Base-by-base conservation (phyloP, 2,797 vertebrate genomes). In the Hafferia zeledoni region DNA sequence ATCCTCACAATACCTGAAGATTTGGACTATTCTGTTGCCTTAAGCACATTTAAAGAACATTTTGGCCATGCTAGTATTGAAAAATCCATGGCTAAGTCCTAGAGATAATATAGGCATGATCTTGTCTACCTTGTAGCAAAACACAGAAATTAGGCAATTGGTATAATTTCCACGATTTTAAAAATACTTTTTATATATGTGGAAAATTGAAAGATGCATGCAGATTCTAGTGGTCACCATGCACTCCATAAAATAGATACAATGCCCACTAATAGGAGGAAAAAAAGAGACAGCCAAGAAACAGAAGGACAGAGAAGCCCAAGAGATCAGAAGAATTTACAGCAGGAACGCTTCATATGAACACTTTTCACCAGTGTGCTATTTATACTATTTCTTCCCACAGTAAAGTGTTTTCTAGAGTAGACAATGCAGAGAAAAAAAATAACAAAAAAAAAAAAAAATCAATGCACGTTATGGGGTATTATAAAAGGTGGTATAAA, bases 191-290 rank as follows among this genome's bases (percentile, higher is more conserved):
- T 14, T 25, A 31, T 14, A 11, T 37, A 59, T 30, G 20, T 60
- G 12, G 19, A 91, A 92, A 93, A 89, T 30, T 64, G 89, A 78
- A 87, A 94, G 47, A 90, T n/a, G 44, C 96, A 94, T 91, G 89
- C 92, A 93, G 47, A 61, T 44, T 68, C 74, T 82, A 44, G 1
- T 27, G 49, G 44, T 85, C 78, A 95, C 20, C 81, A 95, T 85
- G 84, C 84, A 97, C 39, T 83, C 50, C 50, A 35, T 61, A 75
- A 71, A 90, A 87, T 0, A 89, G 47, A 90, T 46, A 90, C 13
- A 43, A 78, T 14, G 39, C 17, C 53, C 82, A 93, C 23, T 39
- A 90, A 65, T 5, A 61, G 22, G 6, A 84, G 10, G 10, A 28
- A 15, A 17, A 78, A 55, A 57, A 75, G 16, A 75, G 31, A 93